Evolutionary conservation across 1,140 invertebrate species (phyloP), one percentile per base, ranked within the genome.

Genomic region (Myzus persicae): DNA sequence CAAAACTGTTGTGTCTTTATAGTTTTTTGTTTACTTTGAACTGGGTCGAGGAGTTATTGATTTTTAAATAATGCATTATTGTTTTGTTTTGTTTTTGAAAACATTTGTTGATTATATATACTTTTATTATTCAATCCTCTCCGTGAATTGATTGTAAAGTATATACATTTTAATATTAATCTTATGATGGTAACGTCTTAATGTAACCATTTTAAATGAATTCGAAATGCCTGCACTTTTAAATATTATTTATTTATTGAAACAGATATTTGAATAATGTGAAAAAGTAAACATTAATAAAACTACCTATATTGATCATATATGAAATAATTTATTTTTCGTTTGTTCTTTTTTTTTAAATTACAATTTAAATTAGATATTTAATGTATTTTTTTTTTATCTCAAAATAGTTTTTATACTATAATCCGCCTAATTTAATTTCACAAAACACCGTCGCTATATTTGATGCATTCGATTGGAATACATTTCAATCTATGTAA

Each of bases 261-360:
- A 82, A 82, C 2, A 82, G 8, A 82, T 82, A 22, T 82, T 82
- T 82, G 22, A 82, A 40, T 40, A 40, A 24, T 38, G 1, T 24
- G 20, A 82, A 82, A 82, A 82, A 22, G 38, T 82, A 24, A 82
- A 82, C 8, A 82, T 82, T 82, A 82, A 9, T 40, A 82, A 24
- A 40, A 24, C 20, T 24, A 40, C 9, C 20, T 24, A 40, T 82
- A 82, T 40, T 22, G 22, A 24, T 38, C 22, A 40, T 40, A 18
- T 24, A 82, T 82, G 6, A 82, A 82, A 82, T 82, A 82, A 36
- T 82, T 82, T 36, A 82, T 82, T 82, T 67, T 82, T 82, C 76
- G 22, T 82, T 38, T 7, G n/a, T 40, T 82, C 2, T 36, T n/a
- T 82, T 82, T 82, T 22, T 40, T 82, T 40, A 36, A 20, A 81